Evolutionary conservation across 2,113 vertebrate species (phyloP).

Genomic region (Monarcha castaneiventris): DNA sequence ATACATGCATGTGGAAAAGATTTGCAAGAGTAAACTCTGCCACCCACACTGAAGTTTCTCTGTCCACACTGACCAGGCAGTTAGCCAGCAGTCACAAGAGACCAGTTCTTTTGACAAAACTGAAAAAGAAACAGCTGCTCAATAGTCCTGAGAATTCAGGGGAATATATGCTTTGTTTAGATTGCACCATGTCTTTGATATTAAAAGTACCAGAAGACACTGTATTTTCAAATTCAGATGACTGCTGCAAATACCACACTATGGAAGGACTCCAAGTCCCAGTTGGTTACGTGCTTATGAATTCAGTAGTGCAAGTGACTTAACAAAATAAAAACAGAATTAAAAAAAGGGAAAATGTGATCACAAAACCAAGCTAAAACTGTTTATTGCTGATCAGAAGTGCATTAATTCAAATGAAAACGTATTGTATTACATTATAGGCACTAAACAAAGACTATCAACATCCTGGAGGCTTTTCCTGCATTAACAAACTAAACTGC

Average conservation of each 20-base stretch:
- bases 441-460: background rate
- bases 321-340: background rate
- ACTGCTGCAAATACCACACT: background rate
- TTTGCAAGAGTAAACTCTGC: background rate
- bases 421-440: background rate
- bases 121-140: background rate
- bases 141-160: background rate
- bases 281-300: background rate
- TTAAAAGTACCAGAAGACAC: background rate
- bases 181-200: background rate
- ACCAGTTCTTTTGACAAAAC: background rate
- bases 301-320: background rate
- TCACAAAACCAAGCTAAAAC: background rate
- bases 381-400: background rate
- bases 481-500: background rate
- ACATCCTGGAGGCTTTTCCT: background rate
- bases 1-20: background rate
- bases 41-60: background rate
- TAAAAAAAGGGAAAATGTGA: background rate
- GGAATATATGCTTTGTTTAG: background rate
- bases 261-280: background rate
- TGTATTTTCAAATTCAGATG: background rate
- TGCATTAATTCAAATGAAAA: slow-evolving; percentile 25
- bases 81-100: background rate
- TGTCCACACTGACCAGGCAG: background rate